Percentiles rank a stretch among this genome's conserved stretches.
Conservation (phyloP, 2,888 invertebrate species). For the Ectemnius continuus region DNA sequence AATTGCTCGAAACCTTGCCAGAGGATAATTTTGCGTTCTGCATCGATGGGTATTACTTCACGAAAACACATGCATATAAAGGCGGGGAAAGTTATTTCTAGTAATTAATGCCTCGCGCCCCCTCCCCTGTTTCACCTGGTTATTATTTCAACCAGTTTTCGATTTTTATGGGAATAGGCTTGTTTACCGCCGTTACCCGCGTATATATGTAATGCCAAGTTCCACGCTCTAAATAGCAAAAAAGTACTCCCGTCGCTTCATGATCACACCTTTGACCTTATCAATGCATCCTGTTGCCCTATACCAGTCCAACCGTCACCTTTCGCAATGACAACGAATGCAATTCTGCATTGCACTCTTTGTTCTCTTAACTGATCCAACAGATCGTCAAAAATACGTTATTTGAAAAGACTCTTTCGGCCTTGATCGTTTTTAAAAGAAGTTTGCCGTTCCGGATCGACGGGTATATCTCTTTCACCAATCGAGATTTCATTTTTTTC, state of each 20-base stretch:
- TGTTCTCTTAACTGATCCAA: constrained; percentile 10
- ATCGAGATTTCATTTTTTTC: constrained; percentile 27
- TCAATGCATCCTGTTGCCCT: constrained; percentile 4
- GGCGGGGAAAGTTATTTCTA: no score
- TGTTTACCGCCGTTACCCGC: neutral
- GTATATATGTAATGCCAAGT: neutral
- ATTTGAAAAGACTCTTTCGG: constrained; percentile 38
- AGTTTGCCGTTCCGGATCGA: neutral
- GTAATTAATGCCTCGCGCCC: no score
- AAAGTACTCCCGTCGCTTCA: constrained; percentile 11
- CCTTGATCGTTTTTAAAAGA: constrained; percentile 6
- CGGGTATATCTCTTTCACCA: neutral
- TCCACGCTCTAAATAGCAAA: neutral
- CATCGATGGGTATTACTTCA: no score
- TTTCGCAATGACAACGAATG: neutral
- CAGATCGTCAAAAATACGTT: constrained; percentile 28
- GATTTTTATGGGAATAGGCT: neutral
- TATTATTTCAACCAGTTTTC: constrained; percentile 3
- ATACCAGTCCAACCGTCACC: neutral
- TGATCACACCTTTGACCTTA: constrained; percentile 23
- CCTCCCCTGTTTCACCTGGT: neutral
- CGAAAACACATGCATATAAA: no score
- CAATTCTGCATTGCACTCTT: neutral
- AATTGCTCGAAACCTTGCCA: no score
- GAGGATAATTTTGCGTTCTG: no score